phyloP scores from a whole-genome alignment of 2,888 invertebrate genomes.

The Latheticus oryzae region DNA sequence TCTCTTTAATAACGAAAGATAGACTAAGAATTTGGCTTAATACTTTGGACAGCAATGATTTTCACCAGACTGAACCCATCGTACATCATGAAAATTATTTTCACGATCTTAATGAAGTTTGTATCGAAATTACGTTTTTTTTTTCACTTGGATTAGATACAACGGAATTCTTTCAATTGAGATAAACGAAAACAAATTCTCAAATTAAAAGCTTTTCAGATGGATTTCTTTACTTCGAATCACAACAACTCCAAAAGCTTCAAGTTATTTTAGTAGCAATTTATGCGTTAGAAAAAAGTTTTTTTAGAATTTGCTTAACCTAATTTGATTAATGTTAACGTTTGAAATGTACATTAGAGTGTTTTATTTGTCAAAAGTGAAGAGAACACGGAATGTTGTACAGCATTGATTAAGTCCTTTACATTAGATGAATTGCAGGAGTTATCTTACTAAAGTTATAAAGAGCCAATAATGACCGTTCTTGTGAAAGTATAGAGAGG shows the following conservation, averaged over 20 bases:
- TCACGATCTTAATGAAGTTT: constrained; percentile 16
- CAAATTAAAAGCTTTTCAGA: constrained; percentile 9
- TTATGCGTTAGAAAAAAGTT: constrained; percentile 2
- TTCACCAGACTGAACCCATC: constrained; percentile 22
- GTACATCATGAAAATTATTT: constrained; percentile 26
- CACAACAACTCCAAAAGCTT: too few relatives aligned
- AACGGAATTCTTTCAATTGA: neutral
- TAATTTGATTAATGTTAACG: too few relatives aligned
- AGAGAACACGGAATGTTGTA: too few relatives aligned
- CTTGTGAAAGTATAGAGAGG: constrained; percentile 15
- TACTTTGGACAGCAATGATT: constrained; percentile 29
- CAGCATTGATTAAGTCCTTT: constrained; percentile 29
- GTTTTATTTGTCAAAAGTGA: too few relatives aligned
- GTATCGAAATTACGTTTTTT: constrained; percentile 1
- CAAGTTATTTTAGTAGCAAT: too few relatives aligned
- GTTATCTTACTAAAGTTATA: constrained; percentile 7
- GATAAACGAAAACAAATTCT: constrained; percentile 19
- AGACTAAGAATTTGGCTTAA: constrained; percentile 22
- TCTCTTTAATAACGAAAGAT: constrained; percentile 26
- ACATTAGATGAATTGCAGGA: constrained; percentile 28
- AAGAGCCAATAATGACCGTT: constrained; percentile 16
- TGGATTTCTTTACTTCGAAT: constrained; percentile 3
- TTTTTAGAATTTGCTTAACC: constrained; percentile 8
- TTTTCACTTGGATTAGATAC: constrained; percentile 2
- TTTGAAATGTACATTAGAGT: too few relatives aligned